Percentiles rank a stretch among this genome's conserved stretches.
phyloP scores from a whole-genome alignment of 2,113 vertebrate species.

The Leucopternis melanops region DNA sequence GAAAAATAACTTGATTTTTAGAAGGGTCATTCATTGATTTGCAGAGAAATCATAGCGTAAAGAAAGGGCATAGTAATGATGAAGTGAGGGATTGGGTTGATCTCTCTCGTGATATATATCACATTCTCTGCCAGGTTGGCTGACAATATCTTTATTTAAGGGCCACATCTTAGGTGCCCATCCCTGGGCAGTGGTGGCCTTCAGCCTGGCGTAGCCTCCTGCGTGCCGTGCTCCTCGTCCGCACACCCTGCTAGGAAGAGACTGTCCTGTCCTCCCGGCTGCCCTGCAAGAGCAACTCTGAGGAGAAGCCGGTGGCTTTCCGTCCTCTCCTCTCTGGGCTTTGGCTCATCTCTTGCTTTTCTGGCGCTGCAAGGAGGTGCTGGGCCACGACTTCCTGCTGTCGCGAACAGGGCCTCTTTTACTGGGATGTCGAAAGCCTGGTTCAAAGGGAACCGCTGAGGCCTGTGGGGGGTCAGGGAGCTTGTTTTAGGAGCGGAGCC shows the following conservation, averaged over 20 bases:
- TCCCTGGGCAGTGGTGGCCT: not conserved
- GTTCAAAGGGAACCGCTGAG: not conserved
- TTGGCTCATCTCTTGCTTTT: not conserved
- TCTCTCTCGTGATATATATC: not conserved
- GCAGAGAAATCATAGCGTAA: not conserved
- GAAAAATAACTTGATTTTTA: not conserved
- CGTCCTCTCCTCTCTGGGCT: not conserved
- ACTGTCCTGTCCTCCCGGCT: not conserved
- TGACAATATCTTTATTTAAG: not conserved
- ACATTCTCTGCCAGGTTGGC: not conserved
- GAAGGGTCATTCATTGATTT: not conserved
- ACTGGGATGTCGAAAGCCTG: not conserved
- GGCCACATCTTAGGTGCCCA: not conserved
- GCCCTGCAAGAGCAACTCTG: not conserved
- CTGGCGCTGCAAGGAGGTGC: rapidly evolving
- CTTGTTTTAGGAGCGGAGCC: not conserved
- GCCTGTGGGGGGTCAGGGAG: not conserved
- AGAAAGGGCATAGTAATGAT: not conserved
- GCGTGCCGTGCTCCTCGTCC: rapidly evolving
- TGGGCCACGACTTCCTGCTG: rapidly evolving
- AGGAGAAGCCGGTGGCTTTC: not conserved
- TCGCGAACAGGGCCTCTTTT: rapidly evolving
- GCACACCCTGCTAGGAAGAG: rapidly evolving
- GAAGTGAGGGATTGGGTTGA: not conserved
- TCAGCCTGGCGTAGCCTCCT: not conserved